Base-by-base conservation (phyloP, 2,888 invertebrate species). In the Ligdia adustata region DNA sequence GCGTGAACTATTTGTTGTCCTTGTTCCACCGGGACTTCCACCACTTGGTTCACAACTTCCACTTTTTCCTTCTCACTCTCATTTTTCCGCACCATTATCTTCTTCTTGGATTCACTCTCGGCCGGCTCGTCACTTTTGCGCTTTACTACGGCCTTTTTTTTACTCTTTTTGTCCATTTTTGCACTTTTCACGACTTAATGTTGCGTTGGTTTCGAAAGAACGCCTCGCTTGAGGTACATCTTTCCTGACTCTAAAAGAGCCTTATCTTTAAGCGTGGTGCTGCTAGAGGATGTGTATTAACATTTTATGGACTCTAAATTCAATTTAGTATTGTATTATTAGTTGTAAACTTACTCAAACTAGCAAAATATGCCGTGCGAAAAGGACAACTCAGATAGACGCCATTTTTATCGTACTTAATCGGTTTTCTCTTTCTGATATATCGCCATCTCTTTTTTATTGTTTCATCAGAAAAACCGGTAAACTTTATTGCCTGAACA, bases 101-200 rank as follows among this genome's bases (percentile, higher is more conserved):
- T 86, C 20, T 67, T 60, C 62, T 89, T 89, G 61, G 83, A 87
- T 18, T 89, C 90, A 54, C 73, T 66, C 9, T 90, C 90, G 0
- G 57, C 71, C 1, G 79, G 60, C 16, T 90, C 90, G 61, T 90
- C 90, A 74, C 71, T 81, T 80, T 90, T 90, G 34, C 90, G 75
- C 72, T 91, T 91, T 45, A 83, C 85, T 31, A 84, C 90, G 65
- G 82, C 82, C 74, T 84, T 90, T 75, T 90, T 91, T 64, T 88
- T 89, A 57, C 64, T 88, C 75, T 91, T 91, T 73, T 91, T 91
- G 79, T 91, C 90, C 90, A 91, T 91, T 79, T 86, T 87, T 71
- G 64, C 65, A 70, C 64, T 67, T 57, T 68, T 56, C 49, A 64
- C 57, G 43, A 33, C 52, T 49, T 52, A 35, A 14, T 45, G 35